phyloP scores from a whole-genome alignment of 1,140 invertebrate species.

The Ostrea edulis region DNA sequence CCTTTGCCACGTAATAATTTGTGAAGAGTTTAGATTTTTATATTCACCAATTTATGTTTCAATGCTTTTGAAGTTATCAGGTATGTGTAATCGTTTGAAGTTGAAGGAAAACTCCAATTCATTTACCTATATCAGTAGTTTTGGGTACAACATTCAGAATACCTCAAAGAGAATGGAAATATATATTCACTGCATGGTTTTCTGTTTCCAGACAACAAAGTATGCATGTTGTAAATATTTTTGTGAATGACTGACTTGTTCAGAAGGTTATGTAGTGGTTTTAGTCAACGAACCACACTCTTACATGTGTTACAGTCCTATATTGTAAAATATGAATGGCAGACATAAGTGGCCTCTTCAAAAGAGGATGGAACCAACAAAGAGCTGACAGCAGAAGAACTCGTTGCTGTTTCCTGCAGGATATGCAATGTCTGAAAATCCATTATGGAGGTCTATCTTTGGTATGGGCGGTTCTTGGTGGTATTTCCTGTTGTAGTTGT shows the following conservation, averaged over 20 bases:
- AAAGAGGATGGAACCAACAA: neutral
- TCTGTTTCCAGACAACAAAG: neutral
- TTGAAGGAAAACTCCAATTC: neutral
- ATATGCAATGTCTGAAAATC: conserved; percentile 22
- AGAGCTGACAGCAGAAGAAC: neutral
- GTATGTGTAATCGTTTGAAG: neutral
- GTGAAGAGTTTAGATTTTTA: neutral
- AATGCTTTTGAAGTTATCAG: neutral
- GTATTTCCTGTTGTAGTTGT: conserved; percentile 9
- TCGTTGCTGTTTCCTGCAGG: conserved; percentile 13
- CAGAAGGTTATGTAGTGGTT: neutral
- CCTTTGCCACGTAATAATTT: neutral
- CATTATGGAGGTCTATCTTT: neutral
- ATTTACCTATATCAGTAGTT: neutral
- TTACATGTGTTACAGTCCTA: neutral
- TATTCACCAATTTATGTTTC: neutral
- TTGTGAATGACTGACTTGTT: conserved; percentile 6
- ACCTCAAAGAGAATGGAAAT: neutral
- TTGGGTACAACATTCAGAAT: neutral
- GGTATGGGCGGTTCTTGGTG: neutral
- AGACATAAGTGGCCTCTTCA: conserved; percentile 1
- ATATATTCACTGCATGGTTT: neutral
- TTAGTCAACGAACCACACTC: neutral
- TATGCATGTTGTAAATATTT: neutral
- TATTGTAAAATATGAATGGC: conserved; percentile 35